Evolutionary conservation across 1,140 invertebrate genomes (phyloP), one percentile per base, ranked within the genome.

Genomic region (Neodiprion virginianus): DNA sequence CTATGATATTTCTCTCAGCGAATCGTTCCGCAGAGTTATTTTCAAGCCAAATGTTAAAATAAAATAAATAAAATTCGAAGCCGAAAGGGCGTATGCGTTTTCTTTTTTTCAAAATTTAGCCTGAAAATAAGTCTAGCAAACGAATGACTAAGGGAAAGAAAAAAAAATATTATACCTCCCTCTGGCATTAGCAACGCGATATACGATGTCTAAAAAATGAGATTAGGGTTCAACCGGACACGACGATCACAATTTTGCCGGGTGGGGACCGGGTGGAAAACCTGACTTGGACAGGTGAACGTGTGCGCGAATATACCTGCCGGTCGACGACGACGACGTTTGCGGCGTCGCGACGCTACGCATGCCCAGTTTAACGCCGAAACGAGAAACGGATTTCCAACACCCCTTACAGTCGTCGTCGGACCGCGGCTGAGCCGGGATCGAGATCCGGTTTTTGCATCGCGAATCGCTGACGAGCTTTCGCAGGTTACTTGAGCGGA

Each of bases 341-440:
- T 8, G 53, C 28, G 28, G 28, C 28, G 28, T 61, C 53, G 53
- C 53, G 53, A 61, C 53, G 28, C 28, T 5, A 61, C 53, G 53
- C 53, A 61, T 61, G 53, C 53, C 53, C 53, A 61, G 53, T 61
- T 61, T 61, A 61, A 61, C 53, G 8, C 53, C 11, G 53, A 61
- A 61, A 17, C 11, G 4, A 61, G 53, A 61, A 61, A 61, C 53
- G 53, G 53, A 61, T 61, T 61, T 61, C 53, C 53, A 61, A 61
- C 53, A 61, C 53, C 53, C 50, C n/a, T 61, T 17, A 17, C 53
- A 61, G 53, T 61, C 53, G 11, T 61, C n/a, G 53, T 61, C 53
- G 8, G 53, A 61, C 53, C 53, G 53, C 53, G n/a, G 53, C 28
- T 40, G 28, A 8, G 53, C 11, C n/a, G 53, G 53, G 53, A 14